Evolutionary conservation across 2,888 invertebrate genomes (phyloP).

Genomic region (Gisinianus flammeolus): DNA sequence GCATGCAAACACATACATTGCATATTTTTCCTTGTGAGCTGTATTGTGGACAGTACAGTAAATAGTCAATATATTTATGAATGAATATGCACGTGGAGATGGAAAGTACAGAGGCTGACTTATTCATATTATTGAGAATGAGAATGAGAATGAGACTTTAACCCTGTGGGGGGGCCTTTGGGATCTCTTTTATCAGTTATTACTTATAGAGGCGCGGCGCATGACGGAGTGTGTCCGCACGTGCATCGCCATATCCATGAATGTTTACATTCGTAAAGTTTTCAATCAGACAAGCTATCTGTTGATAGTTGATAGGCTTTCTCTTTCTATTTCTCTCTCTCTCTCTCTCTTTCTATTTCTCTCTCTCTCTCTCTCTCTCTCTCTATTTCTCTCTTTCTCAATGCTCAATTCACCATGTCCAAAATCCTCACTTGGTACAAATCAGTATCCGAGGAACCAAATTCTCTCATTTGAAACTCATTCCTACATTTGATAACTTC

Average conservation of each 20-base stretch:
- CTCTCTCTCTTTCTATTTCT: no score
- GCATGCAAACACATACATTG: no score
- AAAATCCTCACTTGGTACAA: conserved; percentile 31
- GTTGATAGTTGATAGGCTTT: no score
- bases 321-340: no score
- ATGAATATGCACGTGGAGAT: conserved; percentile 3
- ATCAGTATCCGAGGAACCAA: background rate
- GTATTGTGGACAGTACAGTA: no score
- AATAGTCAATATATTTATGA: background rate
- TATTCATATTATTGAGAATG: no score
- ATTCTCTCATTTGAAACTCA: conserved; percentile 14
- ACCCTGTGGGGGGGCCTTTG: conserved; percentile 47
- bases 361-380: no score
- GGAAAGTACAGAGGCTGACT: no score
- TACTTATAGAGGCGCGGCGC: conserved; percentile 38
- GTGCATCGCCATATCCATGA: conserved; percentile 50
- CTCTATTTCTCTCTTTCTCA: no score
- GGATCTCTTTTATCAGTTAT: conserved; percentile 41
- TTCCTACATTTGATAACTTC: no score
- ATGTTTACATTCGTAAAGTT: conserved; percentile 54
- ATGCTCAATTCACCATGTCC: conserved; percentile 43
- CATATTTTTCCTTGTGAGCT: no score
- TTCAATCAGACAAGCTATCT: conserved; percentile 37
- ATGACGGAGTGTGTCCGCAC: conserved; percentile 43
- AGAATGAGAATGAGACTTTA: background rate